Percentiles rank a stretch among this genome's conserved stretches.
Conservation (phyloP, 2,797 vertebrate genomes). For the Buceros bicornis region DNA sequence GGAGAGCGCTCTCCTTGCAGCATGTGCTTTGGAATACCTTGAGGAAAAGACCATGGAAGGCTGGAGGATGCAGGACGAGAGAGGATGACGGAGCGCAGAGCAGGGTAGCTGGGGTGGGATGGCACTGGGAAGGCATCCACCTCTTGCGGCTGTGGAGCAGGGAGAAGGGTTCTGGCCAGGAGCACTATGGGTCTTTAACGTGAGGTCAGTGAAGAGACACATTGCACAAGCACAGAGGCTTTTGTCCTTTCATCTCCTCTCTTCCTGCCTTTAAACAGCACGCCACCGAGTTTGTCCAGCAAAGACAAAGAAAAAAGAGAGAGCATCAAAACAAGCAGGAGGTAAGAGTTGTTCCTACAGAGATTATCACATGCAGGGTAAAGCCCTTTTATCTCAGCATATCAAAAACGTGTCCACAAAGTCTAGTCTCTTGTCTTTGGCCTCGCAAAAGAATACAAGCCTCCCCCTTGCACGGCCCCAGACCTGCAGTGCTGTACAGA, state of each 20-base stretch:
- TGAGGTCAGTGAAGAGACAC: not conserved
- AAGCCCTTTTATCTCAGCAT: not conserved
- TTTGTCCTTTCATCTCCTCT: not conserved
- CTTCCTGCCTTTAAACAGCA: not conserved
- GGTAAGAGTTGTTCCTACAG: not conserved
- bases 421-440: not conserved
- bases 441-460: not conserved
- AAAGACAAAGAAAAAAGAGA: not conserved
- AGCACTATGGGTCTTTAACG: not conserved
- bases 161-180: not conserved
- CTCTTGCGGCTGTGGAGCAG: rapidly evolving
- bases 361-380: not conserved
- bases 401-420: not conserved
- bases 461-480: not conserved
- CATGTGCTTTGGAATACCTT: not conserved
- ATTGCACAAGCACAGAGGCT: not conserved
- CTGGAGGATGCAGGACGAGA: rapidly evolving
- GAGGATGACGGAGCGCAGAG: rapidly evolving
- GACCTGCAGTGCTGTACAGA: not conserved
- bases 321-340: not conserved
- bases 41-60: not conserved
- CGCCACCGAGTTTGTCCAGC: not conserved
- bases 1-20: not conserved
- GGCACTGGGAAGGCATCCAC: not conserved
- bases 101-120: not conserved